These are phyloP conservation scores for Gonioctena quinquepunctata DNA, from an alignment of 1,140 invertebrate genomes.

Conservation along the genomic window DNA sequence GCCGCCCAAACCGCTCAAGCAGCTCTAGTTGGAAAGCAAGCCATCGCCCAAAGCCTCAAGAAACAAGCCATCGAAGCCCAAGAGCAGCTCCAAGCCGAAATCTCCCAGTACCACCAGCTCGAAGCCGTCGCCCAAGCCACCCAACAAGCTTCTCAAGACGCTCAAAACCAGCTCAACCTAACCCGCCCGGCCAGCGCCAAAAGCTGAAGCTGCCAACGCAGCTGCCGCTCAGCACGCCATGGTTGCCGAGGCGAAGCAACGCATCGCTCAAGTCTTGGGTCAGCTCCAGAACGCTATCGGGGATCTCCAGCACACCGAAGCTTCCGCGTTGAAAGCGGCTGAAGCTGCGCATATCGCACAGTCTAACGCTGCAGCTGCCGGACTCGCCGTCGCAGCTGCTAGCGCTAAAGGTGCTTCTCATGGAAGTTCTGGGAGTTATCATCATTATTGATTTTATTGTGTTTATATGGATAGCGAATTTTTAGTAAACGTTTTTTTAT, in stretches of 20 bases:
- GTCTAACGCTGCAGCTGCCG: slow-evolving; percentile 44
- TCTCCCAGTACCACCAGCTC: slow-evolving; percentile 34
- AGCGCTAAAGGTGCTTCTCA: slow-evolving; percentile 9
- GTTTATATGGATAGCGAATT: not conserved
- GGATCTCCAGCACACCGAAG: slow-evolving; percentile 38
- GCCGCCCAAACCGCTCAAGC: slow-evolving; percentile 43
- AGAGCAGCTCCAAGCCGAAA: slow-evolving; percentile 34
- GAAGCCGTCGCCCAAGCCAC: slow-evolving; percentile 33
- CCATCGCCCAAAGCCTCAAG: slow-evolving; percentile 38
- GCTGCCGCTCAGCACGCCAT: slow-evolving; percentile 37
- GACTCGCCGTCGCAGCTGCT: slow-evolving; percentile 34
- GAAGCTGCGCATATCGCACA: slow-evolving; percentile 39
- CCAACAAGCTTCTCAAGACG: slow-evolving; percentile 36
- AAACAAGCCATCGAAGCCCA: slow-evolving; percentile 36
- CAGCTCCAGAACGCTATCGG: slow-evolving; percentile 32
- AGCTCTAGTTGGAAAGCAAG: slow-evolving; percentile 43
- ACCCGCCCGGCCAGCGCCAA: slow-evolving; percentile 29
- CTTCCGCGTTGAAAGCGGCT: slow-evolving; percentile 31
- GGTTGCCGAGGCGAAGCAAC: slow-evolving; percentile 38
- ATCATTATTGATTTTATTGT: not conserved
- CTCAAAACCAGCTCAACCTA: slow-evolving; percentile 26
- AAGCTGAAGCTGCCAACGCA: slow-evolving; percentile 34
- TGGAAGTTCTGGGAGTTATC: not conserved
- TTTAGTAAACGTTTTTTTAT: not conserved
- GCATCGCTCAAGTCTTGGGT: slow-evolving; percentile 23